phyloP scores from a whole-genome alignment of 2,888 invertebrate species.

The Sminthurinus aureus region DNA sequence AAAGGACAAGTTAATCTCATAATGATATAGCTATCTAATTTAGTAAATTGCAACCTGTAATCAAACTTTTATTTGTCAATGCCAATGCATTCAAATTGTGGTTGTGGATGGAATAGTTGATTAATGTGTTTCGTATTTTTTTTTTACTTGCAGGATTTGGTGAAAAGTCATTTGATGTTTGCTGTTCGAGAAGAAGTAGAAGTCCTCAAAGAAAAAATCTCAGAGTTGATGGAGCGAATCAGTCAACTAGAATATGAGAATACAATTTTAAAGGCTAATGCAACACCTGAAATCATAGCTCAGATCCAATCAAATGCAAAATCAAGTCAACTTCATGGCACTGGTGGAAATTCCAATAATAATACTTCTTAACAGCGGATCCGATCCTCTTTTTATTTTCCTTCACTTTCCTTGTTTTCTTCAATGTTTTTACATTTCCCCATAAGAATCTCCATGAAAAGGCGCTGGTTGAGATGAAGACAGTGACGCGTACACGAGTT shows the following conservation, averaged over 20 bases:
- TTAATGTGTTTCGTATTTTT: constrained; percentile 1
- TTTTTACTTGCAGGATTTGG: constrained; percentile 78
- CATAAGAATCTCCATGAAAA: background rate
- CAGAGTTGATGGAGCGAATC: constrained; percentile 88
- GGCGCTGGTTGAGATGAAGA: background rate
- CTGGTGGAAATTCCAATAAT: constrained; percentile 39
- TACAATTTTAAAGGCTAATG: constrained; percentile 83
- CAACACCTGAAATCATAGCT: constrained; percentile 86
- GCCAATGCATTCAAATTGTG: no score
- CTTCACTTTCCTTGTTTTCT: background rate
- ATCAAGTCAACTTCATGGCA: constrained; percentile 9
- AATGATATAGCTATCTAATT: no score
- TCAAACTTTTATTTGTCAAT: no score
- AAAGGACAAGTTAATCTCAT: no score
- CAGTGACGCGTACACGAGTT: background rate
- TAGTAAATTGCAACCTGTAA: no score
- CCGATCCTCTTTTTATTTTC: background rate
- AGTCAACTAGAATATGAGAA: constrained; percentile 89
- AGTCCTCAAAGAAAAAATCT: constrained; percentile 89
- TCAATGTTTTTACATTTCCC: background rate
- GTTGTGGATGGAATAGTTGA: background rate
- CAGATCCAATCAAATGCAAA: constrained; percentile 66
- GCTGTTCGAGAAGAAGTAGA: constrained; percentile 95
- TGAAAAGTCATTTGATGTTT: constrained; percentile 94
- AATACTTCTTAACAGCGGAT: constrained; percentile 39